phyloP scores from a whole-genome alignment of 2,113 vertebrate species.

The Cololabis saira region DNA sequence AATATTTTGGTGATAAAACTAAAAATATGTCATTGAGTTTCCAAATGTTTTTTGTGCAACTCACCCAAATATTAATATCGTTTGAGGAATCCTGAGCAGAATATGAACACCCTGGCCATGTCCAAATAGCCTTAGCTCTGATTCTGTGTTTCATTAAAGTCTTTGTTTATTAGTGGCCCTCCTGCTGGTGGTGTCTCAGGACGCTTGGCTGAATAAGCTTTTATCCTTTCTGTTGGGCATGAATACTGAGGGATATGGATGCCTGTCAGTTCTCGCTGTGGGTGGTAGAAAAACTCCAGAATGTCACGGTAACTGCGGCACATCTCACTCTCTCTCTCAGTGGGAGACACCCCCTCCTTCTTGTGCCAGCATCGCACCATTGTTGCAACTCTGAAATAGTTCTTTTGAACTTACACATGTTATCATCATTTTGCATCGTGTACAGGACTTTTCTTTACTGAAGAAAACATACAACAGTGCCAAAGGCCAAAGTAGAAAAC shows the following conservation, averaged over 20 bases:
- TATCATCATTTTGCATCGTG: neutral
- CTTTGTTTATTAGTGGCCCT: constrained; percentile 30
- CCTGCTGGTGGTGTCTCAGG: constrained; percentile 32
- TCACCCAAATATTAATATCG: neutral
- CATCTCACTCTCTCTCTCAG: constrained; percentile 22
- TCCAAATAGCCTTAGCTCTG: constrained; percentile 8
- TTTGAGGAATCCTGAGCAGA: neutral
- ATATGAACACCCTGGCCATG: neutral
- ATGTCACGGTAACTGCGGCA: constrained; percentile 13
- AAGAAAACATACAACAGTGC: neutral
- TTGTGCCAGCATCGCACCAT: neutral
- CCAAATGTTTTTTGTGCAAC: no score
- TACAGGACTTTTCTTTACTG: neutral
- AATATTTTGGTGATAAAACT: no score
- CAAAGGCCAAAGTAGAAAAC: constrained; percentile 2
- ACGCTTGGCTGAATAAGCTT: constrained; percentile 18
- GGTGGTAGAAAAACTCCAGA: constrained; percentile 31
- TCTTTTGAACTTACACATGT: neutral
- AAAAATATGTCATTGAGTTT: no score
- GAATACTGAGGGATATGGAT: constrained; percentile 36
- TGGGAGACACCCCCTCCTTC: constrained; percentile 12
- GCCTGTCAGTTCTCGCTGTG: constrained; percentile 43
- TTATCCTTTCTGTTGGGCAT: constrained; percentile 23
- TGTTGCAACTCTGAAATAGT: neutral
- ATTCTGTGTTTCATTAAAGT: neutral